These are phyloP conservation scores for Dugesia japonica DNA, from an alignment of 2,888 invertebrate genomes.

Conservation along the genomic window DNA sequence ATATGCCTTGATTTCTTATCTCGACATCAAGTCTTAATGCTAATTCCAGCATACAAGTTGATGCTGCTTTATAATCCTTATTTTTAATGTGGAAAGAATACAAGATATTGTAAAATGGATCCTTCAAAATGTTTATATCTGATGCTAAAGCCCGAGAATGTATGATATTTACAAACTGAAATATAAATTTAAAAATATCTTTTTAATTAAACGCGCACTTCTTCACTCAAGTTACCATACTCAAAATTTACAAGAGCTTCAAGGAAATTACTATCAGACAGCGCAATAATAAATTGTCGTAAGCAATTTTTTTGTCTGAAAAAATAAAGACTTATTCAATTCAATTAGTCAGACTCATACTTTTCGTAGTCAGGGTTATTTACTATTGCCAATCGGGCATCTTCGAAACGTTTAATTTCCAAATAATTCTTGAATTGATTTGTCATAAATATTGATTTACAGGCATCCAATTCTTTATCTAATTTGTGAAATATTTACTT, in stretches of 20 bases:
- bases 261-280: background rate
- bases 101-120: background rate
- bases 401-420: background rate
- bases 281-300: background rate
- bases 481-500: no score
- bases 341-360: no score
- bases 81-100: background rate
- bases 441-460: background rate
- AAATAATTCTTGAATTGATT: background rate
- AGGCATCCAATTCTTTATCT: background rate
- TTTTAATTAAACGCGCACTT: background rate
- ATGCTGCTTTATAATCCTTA: background rate
- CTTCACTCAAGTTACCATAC: background rate
- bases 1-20: background rate
- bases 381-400: background rate
- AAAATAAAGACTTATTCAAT: no score
- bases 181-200: background rate
- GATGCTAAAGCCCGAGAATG: background rate
- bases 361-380: background rate
- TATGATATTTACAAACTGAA: background rate
- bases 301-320: background rate
- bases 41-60: background rate
- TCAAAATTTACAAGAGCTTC: background rate
- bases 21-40: background rate
- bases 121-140: background rate